phyloP scores from a whole-genome alignment of 2,888 invertebrate genomes.

The Bombylius discolor region DNA sequence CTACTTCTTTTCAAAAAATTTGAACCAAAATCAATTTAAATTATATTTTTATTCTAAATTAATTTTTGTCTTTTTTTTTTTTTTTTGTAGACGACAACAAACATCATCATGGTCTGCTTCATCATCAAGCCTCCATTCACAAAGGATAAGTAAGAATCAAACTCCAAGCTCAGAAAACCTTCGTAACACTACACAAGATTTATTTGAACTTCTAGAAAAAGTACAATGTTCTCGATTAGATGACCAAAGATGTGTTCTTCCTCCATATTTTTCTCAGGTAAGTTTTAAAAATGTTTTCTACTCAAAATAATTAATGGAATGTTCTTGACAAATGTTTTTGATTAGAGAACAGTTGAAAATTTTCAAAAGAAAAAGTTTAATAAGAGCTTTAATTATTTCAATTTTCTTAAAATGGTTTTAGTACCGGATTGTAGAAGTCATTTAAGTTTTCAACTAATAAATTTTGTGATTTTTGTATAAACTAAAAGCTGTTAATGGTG shows the following conservation, averaged over 20 bases:
- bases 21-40: too few relatives aligned
- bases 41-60: neutral
- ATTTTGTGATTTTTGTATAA: too few relatives aligned
- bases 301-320: too few relatives aligned
- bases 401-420: too few relatives aligned
- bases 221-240: conserved; percentile 83
- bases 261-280: conserved; percentile 73
- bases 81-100: neutral
- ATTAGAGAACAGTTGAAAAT: too few relatives aligned
- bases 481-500: too few relatives aligned
- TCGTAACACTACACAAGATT: conserved; percentile 43
- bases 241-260: conserved; percentile 87
- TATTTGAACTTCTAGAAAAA: conserved; percentile 79
- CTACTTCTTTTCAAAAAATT: too few relatives aligned
- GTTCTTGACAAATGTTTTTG: too few relatives aligned
- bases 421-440: too few relatives aligned
- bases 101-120: neutral
- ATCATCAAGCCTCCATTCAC: neutral
- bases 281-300: conserved; percentile 21
- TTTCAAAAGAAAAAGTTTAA: too few relatives aligned
- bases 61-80: neutral
- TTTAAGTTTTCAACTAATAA: too few relatives aligned
- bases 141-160: neutral
- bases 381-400: too few relatives aligned
- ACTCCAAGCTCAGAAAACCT: conserved; percentile 25